Evolutionary conservation across 1,140 invertebrate genomes (phyloP).

Genomic region (Diabrotica virgifera): DNA sequence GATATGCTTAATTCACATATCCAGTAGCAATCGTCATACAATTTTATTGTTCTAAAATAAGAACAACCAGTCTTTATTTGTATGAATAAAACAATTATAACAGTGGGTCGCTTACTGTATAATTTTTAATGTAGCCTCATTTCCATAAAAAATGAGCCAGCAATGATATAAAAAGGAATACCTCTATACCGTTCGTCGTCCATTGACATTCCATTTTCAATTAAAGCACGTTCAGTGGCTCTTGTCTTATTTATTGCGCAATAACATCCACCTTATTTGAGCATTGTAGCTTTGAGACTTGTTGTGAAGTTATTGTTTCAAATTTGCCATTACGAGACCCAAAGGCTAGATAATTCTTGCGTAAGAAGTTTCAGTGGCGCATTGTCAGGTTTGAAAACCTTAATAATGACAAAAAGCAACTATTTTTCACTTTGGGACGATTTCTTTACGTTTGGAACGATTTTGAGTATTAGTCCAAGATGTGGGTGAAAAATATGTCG

Average conservation of each 20-base stretch:
- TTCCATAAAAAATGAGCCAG: background rate
- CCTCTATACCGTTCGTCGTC: background rate
- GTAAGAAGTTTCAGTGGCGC: background rate
- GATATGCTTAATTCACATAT: too few species aligned
- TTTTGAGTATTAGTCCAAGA: too few species aligned
- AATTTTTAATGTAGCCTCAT: background rate
- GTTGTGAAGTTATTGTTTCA: constrained; percentile 2
- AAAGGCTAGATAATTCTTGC: background rate
- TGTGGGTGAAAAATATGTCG: too few species aligned
- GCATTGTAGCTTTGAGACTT: background rate
- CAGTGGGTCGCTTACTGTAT: background rate
- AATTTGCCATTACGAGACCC: background rate
- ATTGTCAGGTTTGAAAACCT: background rate
- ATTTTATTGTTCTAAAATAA: too few species aligned
- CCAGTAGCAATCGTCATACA: too few species aligned
- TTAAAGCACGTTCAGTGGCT: background rate
- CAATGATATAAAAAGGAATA: background rate
- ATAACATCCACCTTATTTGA: background rate
- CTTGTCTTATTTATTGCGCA: background rate
- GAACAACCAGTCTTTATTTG: background rate
- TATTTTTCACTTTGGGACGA: too few species aligned
- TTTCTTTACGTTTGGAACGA: too few species aligned
- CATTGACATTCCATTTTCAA: background rate
- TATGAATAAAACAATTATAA: background rate
- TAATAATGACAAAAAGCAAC: too few species aligned